Conservation (phyloP, 2,797 vertebrate species). For the Notamacropus eugenii region DNA sequence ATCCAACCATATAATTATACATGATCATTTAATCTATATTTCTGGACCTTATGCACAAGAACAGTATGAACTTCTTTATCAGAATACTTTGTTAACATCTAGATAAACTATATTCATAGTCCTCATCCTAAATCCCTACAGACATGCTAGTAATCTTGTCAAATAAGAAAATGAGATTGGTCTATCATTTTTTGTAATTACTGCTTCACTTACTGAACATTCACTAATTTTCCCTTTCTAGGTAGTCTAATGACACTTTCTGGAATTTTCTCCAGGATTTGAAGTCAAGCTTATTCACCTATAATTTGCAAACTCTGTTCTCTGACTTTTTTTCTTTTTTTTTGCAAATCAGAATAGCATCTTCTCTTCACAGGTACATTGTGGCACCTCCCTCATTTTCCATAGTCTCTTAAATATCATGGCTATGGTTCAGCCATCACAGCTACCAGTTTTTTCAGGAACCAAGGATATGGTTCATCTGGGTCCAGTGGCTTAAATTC, state of each 20-base stretch:
- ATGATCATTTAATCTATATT: neutral
- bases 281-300: neutral
- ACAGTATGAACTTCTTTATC: neutral
- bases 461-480: neutral
- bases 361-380: neutral
- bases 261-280: neutral
- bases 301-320: neutral
- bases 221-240: neutral
- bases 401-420: neutral
- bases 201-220: neutral
- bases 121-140: neutral
- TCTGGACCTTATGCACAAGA: neutral
- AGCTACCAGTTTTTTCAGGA: neutral
- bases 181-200: neutral
- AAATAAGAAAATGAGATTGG: neutral
- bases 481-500: neutral
- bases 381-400: neutral
- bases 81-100: neutral
- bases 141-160: neutral
- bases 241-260: neutral
- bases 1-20: neutral
- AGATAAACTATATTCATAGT: neutral
- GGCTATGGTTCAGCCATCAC: neutral
- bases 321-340: neutral
- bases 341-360: neutral